Base-by-base conservation (phyloP, 2,797 vertebrate genomes). In the Delichon dasypus region DNA sequence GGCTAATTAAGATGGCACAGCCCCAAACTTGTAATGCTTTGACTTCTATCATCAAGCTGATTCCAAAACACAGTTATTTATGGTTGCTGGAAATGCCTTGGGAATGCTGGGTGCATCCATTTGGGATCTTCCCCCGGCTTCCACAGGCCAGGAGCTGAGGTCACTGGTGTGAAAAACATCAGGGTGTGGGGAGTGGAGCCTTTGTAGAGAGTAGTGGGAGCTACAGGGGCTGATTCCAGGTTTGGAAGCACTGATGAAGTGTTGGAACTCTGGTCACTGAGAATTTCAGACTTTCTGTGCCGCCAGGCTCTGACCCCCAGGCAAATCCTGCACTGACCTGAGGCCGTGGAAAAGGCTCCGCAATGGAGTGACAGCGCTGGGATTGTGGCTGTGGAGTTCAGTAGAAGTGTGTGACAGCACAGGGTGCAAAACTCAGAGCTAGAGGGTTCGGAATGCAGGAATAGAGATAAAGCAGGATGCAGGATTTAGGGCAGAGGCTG, bases 191-290 rank as follows among this genome's bases (percentile, higher is more conserved):
- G 48, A 26, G 10, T 3, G 65, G 70, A 80, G 54, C 11, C 19
- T 81, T 60, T 15, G 19, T 20, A 32, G 48, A 34, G 83, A 88
- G 57, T 29, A 48, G 4, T 4, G 60, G 57, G 62, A 88, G 61
- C 25, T 62, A 1, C 0, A 58, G 53, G 67, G 4, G 53, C 5
- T 45, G 11, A 55, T 4, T 18, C 16, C 0, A 0, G 14, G 23
- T 77, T 82, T 34, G 64, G 64, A 66, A 53, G 34, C 14, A 5
- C 16, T 7, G 38, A 10, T 16, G 64, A 34, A 16, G 2, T 34
- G 4, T 57, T 57, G 54, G 54, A 57, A 23, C 21, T 3, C 21
- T 55, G 21, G 54, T 3, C 32, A 23, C 32, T 23, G 54, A 57
- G 54, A n/a, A 57, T 57, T 57, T 1, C 20, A 22, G 32, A 10